Conservation (phyloP, 1,140 invertebrate species). For the Zaprionus lachaisei region DNA sequence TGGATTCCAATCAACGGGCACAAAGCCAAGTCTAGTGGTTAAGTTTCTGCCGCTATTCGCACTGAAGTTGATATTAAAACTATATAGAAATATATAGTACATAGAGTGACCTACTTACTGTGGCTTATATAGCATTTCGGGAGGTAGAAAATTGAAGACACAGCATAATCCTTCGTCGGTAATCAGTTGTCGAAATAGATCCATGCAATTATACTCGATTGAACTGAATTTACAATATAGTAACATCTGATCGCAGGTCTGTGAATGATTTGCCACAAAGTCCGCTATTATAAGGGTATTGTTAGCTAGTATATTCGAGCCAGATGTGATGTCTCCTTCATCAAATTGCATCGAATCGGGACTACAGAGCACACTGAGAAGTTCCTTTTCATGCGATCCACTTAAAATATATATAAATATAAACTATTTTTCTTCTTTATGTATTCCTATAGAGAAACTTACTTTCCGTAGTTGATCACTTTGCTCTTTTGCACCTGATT, state of each 20-base stretch:
- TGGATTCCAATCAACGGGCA: conserved; percentile 89
- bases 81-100: background rate
- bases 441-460: background rate
- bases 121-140: conserved; percentile 88
- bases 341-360: background rate
- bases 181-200: conserved; percentile 90
- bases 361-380: conserved; percentile 48
- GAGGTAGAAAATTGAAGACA: conserved; percentile 90
- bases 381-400: conserved; percentile 48
- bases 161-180: conserved; percentile 94
- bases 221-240: conserved; percentile 88
- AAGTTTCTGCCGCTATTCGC: conserved; percentile 30
- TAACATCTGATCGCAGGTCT: conserved; percentile 90
- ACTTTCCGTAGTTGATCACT: conserved; percentile 64
- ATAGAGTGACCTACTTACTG: conserved; percentile 34
- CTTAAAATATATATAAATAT: conserved; percentile 23
- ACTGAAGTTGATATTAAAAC: conserved; percentile 3
- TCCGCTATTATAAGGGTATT: conserved; percentile 59
- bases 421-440: background rate
- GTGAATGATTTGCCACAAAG: conserved; percentile 83
- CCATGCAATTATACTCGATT: conserved; percentile 86
- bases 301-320: conserved; percentile 13
- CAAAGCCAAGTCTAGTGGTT: conserved; percentile 22
- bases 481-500: conserved; percentile 89
- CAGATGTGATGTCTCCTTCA: background rate